Conservation (phyloP, 2,888 invertebrate species). For the Rhagophthalmus giganteus region DNA sequence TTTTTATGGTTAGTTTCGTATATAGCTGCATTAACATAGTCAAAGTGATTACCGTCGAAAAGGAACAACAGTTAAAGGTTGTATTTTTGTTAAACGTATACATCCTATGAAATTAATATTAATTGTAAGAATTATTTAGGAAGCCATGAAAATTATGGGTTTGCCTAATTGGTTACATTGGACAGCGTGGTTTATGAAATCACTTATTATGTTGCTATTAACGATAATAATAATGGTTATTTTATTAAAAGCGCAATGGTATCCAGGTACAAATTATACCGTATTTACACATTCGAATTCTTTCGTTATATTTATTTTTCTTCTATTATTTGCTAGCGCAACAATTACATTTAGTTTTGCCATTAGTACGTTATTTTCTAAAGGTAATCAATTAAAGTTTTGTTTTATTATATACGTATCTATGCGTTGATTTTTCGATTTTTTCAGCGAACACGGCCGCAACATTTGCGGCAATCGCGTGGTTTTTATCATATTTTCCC, state of each 20-base stretch:
- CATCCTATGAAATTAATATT: background rate
- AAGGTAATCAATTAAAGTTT: constrained; percentile 68
- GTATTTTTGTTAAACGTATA: constrained; percentile 14
- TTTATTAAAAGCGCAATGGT: constrained; percentile 56
- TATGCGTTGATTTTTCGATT: too few relatives aligned
- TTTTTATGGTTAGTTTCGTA: constrained; percentile 78
- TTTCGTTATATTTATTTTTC: constrained; percentile 68
- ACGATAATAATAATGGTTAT: constrained; percentile 61
- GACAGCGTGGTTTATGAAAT: constrained; percentile 81
- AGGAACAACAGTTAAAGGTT: constrained; percentile 75
- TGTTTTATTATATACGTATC: constrained; percentile 6
- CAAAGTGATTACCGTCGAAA: constrained; percentile 73
- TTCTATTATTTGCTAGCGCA: constrained; percentile 70
- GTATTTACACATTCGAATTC: constrained; percentile 73
- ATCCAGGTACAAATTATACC: constrained; percentile 54
- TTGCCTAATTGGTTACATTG: constrained; percentile 81
- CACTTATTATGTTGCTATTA: constrained; percentile 66
- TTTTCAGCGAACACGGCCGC: constrained; percentile 23
- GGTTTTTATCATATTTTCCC: constrained; percentile 26
- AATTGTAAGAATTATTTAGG: constrained; percentile 57
- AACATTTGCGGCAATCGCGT: constrained; percentile 16
- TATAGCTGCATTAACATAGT: constrained; percentile 79
- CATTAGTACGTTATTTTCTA: constrained; percentile 77
- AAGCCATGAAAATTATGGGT: constrained; percentile 92
- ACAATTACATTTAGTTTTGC: constrained; percentile 79